phyloP scores from a whole-genome alignment of 2,113 vertebrate species.

The Mungos mungo region DNA sequence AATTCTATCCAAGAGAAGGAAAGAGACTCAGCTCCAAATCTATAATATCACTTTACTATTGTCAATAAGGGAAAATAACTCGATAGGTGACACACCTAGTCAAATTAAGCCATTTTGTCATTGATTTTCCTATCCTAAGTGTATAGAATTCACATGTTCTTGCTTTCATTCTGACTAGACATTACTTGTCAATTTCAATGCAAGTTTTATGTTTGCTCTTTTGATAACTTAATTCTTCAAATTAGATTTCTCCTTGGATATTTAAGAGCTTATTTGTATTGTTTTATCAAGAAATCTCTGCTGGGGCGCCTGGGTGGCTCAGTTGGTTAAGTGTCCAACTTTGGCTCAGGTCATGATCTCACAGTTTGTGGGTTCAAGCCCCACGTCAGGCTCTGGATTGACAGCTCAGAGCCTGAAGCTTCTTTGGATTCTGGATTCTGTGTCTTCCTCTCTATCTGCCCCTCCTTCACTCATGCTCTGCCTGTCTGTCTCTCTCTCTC shows the following conservation, averaged over 20 bases:
- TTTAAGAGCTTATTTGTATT: background rate
- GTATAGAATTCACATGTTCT: background rate
- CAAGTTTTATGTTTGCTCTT: background rate
- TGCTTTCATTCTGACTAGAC: background rate
- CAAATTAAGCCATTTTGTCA: constrained; percentile 3
- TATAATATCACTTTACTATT: constrained; percentile 4
- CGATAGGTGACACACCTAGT: background rate
- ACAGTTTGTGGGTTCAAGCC: too few species aligned
- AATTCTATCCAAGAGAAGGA: background rate
- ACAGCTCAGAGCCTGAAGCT: too few species aligned
- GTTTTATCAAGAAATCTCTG: background rate
- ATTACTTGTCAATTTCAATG: background rate
- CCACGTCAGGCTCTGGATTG: too few species aligned
- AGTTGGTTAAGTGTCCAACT: too few species aligned
- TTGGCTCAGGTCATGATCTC: too few species aligned
- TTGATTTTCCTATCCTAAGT: background rate
- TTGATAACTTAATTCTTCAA: background rate
- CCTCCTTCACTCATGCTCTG: too few species aligned
- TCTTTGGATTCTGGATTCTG: too few species aligned
- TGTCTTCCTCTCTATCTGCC: too few species aligned
- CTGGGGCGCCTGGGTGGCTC: background rate
- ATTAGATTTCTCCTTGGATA: background rate
- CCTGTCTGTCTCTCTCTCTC: too few species aligned
- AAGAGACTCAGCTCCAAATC: background rate
- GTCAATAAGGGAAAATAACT: background rate